Percentiles rank a stretch among this genome's conserved stretches.
These are phyloP conservation scores for Corythornis cristatus DNA, from an alignment of 2,113 vertebrate genomes.

Conservation along the genomic window DNA sequence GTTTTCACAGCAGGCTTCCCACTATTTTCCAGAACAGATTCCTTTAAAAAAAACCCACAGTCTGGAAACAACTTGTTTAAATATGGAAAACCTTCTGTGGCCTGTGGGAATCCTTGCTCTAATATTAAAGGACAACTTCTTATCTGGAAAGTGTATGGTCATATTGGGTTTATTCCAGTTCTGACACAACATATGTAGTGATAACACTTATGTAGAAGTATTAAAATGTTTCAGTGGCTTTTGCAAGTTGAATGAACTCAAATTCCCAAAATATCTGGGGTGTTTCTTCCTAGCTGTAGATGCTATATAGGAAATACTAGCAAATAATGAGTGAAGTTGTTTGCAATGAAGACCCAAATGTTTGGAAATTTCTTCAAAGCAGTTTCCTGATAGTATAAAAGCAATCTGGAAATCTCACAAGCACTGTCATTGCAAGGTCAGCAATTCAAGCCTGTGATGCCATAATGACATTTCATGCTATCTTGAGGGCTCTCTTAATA, in stretches of 20 bases:
- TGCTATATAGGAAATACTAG: not conserved
- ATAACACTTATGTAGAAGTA: not conserved
- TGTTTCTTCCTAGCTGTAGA: not conserved
- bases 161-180: not conserved
- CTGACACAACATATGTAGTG: not conserved
- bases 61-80: not conserved
- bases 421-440: not conserved
- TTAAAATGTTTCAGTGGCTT: not conserved
- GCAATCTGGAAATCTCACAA: not conserved
- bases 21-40: not conserved
- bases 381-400: not conserved
- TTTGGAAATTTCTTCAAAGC: not conserved
- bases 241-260: not conserved
- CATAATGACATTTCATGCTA: not conserved
- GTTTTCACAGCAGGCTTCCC: rapidly evolving
- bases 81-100: not conserved
- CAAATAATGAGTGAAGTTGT: not conserved
- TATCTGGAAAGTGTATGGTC: not conserved
- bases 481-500: not conserved
- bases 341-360: not conserved
- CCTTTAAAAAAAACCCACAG: not conserved
- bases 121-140: not conserved
- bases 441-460: not conserved
- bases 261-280: not conserved
- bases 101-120: not conserved